Percentiles rank a stretch among this genome's conserved stretches.
Conservation (phyloP, 2,113 vertebrate species). For the Pantherophis guttatus region DNA sequence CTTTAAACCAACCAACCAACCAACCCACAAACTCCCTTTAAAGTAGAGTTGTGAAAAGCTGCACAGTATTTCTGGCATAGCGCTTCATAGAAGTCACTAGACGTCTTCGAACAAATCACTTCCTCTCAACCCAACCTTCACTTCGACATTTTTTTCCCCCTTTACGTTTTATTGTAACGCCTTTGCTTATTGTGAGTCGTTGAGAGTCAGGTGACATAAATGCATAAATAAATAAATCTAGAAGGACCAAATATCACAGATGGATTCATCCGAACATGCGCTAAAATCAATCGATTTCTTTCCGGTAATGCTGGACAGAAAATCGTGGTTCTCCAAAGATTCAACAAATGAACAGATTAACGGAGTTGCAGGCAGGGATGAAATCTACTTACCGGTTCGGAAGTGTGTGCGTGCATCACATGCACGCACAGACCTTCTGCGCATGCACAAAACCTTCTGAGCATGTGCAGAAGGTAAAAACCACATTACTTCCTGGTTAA, state of each 20-base stretch:
- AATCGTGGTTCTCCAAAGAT: not conserved
- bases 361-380: too few relatives aligned
- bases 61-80: not conserved
- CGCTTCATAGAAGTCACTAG: not conserved
- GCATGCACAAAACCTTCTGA: too few relatives aligned
- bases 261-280: not conserved
- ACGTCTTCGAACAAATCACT: not conserved
- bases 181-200: not conserved
- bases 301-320: not conserved
- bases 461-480: too few relatives aligned
- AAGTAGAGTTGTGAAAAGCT: not conserved
- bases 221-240: not conserved
- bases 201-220: not conserved
- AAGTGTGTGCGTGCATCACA: accelerated
- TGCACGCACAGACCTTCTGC: too few relatives aligned
- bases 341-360: too few relatives aligned
- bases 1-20: not conserved
- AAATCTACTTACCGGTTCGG: too few relatives aligned
- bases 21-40: not conserved
- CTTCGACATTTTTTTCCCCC: not conserved
- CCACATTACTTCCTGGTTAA: too few relatives aligned
- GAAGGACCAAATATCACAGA: not conserved
- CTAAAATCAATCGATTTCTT: not conserved
- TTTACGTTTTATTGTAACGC: not conserved
- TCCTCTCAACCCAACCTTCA: not conserved